Conservation (phyloP, 2,113 vertebrate genomes). For the Rhynchomys soricoides region DNA sequence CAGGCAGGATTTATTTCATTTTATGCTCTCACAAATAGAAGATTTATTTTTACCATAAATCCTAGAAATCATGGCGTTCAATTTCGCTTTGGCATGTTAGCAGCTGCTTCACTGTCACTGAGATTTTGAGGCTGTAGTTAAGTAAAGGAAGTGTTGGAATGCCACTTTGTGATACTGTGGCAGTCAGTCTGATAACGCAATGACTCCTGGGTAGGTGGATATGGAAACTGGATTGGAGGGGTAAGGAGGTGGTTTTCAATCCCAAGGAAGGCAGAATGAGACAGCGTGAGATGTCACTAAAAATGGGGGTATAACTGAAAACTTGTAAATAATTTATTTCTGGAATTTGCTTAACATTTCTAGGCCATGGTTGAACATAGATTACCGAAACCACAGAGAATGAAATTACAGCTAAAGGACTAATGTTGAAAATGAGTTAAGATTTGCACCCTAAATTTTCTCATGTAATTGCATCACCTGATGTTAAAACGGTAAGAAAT, state of each 20-base stretch:
- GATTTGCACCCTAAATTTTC: neutral
- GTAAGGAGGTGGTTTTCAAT: neutral
- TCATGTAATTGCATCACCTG: neutral
- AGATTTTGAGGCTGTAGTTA: neutral
- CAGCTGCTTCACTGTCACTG: too few relatives aligned
- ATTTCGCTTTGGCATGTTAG: neutral
- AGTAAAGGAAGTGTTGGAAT: neutral
- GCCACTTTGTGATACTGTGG: neutral
- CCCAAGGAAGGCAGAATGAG: neutral
- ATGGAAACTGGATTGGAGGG: too few relatives aligned
- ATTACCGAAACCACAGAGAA: neutral
- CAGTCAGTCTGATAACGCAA: neutral
- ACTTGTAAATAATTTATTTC: neutral
- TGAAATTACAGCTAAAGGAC: neutral
- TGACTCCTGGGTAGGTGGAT: neutral
- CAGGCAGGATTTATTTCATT: neutral
- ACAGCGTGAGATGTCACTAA: neutral
- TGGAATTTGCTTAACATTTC: neutral
- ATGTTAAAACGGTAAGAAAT: neutral
- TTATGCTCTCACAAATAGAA: neutral
- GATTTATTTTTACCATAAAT: neutral
- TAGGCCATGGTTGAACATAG: neutral
- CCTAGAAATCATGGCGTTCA: neutral
- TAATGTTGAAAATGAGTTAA: neutral
- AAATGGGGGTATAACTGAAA: neutral